Evolutionary conservation across 1,140 invertebrate species (phyloP).

Genomic region (Theocolax elegans): DNA sequence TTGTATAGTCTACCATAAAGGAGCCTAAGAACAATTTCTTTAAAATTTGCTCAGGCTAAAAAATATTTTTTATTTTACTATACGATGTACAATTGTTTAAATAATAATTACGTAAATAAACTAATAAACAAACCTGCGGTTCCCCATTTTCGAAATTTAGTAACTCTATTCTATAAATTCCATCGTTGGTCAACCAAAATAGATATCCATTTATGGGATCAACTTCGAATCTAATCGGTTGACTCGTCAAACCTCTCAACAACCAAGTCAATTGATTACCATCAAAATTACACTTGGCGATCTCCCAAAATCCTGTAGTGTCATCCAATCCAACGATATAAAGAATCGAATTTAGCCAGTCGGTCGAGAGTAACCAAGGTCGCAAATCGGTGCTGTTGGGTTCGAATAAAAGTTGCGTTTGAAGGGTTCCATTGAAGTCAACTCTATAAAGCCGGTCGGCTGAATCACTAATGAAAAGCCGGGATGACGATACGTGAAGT

Average conservation of each 20-base stretch:
- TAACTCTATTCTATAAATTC: constrained; percentile 83
- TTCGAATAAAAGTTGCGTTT: constrained; percentile 68
- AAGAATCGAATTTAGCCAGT: constrained; percentile 87
- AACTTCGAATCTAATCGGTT: constrained; percentile 83
- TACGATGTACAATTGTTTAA: no score
- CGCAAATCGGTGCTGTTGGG: constrained; percentile 70
- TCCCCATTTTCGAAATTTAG: constrained; percentile 77
- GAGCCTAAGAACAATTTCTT: constrained; percentile 73
- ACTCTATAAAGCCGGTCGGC: constrained; percentile 72
- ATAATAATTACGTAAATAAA: no score
- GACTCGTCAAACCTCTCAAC: constrained; percentile 73
- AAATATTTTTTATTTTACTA: constrained; percentile 19
- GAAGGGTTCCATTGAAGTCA: constrained; percentile 61
- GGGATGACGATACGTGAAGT: constrained; percentile 76
- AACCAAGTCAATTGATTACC: constrained; percentile 76
- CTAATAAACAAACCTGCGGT: constrained; percentile 69
- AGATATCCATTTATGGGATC: constrained; percentile 94
- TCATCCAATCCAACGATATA: constrained; percentile 79
- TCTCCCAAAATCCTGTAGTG: constrained; percentile 73
- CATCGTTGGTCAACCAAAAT: constrained; percentile 80
- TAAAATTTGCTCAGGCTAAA: constrained; percentile 69
- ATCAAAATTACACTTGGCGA: constrained; percentile 79
- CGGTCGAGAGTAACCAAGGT: constrained; percentile 79
- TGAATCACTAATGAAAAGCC: constrained; percentile 81
- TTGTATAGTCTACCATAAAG: constrained; percentile 83